phyloP scores from a whole-genome alignment of 2,797 vertebrate genomes.

The Clarias platycephalus region DNA sequence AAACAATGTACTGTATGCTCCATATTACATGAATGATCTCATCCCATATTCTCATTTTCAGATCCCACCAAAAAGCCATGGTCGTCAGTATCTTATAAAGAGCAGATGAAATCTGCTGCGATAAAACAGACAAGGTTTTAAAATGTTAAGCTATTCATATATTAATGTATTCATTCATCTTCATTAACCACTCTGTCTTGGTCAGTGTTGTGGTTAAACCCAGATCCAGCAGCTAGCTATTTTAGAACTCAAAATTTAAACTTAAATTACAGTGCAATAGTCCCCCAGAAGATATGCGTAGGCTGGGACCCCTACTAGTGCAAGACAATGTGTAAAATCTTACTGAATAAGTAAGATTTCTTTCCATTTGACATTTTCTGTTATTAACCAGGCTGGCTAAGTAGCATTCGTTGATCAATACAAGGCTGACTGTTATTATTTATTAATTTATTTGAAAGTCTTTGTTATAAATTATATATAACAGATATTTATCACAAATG shows the following conservation, averaged over 20 bases:
- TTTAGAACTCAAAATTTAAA: background rate
- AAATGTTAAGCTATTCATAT: background rate
- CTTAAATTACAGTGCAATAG: background rate
- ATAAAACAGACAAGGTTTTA: background rate
- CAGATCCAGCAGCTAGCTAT: background rate
- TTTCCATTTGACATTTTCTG: too few relatives aligned
- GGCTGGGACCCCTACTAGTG: background rate
- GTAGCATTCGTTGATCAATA: too few relatives aligned
- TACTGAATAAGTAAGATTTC: background rate
- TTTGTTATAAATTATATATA: too few relatives aligned
- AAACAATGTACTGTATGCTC: background rate
- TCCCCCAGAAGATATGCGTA: background rate
- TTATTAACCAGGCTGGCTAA: too few relatives aligned
- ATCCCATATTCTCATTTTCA: background rate
- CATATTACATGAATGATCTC: background rate
- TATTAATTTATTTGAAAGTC: too few relatives aligned
- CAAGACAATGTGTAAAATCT: background rate
- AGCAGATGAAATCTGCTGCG: background rate
- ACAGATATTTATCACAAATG: too few relatives aligned
- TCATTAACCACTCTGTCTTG: background rate
- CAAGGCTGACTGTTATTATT: too few relatives aligned
- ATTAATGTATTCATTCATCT: background rate
- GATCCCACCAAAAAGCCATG: background rate
- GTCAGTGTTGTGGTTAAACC: background rate
- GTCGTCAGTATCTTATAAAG: background rate